A percentile compares a stretch with the other conserved stretches of the same genome.
Conservation (phyloP, 2,888 invertebrate species). For the Glomeris marginata region DNA sequence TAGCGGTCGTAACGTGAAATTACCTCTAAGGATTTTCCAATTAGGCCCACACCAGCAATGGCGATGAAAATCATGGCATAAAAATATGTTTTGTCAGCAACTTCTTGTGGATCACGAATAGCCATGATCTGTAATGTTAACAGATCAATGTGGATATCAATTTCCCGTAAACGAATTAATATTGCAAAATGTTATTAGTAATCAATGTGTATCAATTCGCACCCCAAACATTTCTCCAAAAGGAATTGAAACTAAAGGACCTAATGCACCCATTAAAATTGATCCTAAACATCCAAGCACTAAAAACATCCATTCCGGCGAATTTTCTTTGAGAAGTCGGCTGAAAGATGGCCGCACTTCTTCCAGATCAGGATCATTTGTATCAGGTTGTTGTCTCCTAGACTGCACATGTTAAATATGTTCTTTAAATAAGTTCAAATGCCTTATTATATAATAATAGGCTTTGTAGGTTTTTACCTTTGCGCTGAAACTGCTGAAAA, state of each 20-base stretch:
- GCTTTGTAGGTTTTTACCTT: no score
- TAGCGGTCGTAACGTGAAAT: no score
- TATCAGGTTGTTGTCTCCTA: no score
- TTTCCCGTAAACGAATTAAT: slow-evolving; percentile 21
- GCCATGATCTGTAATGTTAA: slow-evolving; percentile 38
- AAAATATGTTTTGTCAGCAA: slow-evolving; percentile 41
- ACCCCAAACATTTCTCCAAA: slow-evolving; percentile 60
- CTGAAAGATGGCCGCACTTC: slow-evolving; percentile 21
- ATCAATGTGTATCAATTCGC: slow-evolving; percentile 13
- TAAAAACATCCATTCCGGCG: slow-evolving; percentile 50
- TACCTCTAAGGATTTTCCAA: slow-evolving; percentile 18
- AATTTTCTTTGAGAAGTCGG: slow-evolving; percentile 46
- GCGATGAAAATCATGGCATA: slow-evolving; percentile 51
- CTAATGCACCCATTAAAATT: slow-evolving; percentile 49
- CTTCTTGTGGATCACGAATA: slow-evolving; percentile 36
- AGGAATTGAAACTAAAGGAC: slow-evolving; percentile 55
- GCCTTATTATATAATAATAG: no score
- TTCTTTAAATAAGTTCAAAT: no score
- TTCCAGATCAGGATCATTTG: slow-evolving; percentile 3
- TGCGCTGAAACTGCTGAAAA: no score
- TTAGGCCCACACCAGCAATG: slow-evolving; percentile 47
- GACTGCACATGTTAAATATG: no score
- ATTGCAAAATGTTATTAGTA: no score
- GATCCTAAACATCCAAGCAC: slow-evolving; percentile 45
- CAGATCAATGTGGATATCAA: neutral